Conservation (phyloP, 2,113 vertebrate genomes). For the Oreotrochilus melanogaster region DNA sequence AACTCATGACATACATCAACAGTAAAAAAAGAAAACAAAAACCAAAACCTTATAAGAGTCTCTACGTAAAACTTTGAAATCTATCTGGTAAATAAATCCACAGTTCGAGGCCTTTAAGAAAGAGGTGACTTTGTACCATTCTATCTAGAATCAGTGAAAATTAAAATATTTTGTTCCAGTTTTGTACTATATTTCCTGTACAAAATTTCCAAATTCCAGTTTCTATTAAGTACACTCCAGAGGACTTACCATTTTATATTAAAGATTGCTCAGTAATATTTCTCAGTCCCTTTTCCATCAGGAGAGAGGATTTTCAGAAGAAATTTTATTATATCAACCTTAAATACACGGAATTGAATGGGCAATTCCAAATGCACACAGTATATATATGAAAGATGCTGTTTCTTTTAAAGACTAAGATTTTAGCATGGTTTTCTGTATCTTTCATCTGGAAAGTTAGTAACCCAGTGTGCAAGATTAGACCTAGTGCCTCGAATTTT, state of each 20-base stretch:
- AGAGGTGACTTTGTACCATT: background rate
- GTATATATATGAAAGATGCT: background rate
- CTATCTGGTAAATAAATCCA: no score
- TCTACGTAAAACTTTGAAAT: no score
- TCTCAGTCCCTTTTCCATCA: background rate
- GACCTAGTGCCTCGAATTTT: background rate
- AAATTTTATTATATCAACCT: background rate
- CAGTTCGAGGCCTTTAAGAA: no score
- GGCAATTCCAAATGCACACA: background rate
- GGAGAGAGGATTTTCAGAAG: background rate
- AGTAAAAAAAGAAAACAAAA: no score
- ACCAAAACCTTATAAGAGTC: no score
- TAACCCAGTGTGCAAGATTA: background rate
- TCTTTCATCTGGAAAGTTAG: background rate
- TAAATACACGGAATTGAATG: background rate
- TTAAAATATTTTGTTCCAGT: background rate
- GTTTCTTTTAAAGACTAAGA: background rate
- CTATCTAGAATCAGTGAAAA: background rate
- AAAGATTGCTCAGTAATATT: background rate
- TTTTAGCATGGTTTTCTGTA: background rate
- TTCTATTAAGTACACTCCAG: background rate
- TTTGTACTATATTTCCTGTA: background rate
- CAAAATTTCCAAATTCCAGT: background rate
- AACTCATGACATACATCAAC: no score
- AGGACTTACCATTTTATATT: background rate